Base-by-base conservation (phyloP, 2,113 vertebrate genomes). In the Pseudopipra pipra region DNA sequence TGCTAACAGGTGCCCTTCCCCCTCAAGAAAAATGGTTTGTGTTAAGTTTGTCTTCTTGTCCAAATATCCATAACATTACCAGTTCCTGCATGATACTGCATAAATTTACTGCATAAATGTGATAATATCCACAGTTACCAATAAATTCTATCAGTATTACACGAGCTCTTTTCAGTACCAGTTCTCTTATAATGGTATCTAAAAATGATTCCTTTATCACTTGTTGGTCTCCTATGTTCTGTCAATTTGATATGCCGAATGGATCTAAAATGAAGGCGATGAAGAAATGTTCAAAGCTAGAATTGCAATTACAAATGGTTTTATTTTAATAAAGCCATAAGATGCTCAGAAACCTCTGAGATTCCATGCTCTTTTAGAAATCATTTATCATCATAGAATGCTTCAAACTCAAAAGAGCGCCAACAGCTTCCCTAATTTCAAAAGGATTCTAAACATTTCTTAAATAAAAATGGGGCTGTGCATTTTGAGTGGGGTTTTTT, bases 401-500 rank as follows among this genome's bases (percentile, higher is more conserved):
- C 8, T 76, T 80, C 24, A 59, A 44, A 71, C 2, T 56, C 43
- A 25, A 58, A 72, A 31, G 8, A 24, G 25, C 17, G 49, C 3
- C 18, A 37, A n/a, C 17, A 21, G 11, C 33, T 3, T 39, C 9
- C 8, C 9, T 44, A 33, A 44, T 65, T 80, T 68, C 3, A 63
- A 49, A 72, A 80, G 14, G 15, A n/a, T 54, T 52, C 22, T 10
- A 24, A 24, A 13, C 1, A 41, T 31, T 37, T 55, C 59, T 41
- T 3, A 1, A 51, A 33, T 20, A 37, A 66, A 93, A 52, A 4
- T 2, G 0, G 10, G 28, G 2, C 24, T 52, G 0, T 23, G 37
- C 2, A 4, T 7, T 85, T 67, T 66, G 11, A 41, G 14, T 16
- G 14, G 21, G 0, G 10, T 11, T 39, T 25, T 59, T 76, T 56